Conservation (phyloP, 2,113 vertebrate species). For the Corynorhinus townsendii region DNA sequence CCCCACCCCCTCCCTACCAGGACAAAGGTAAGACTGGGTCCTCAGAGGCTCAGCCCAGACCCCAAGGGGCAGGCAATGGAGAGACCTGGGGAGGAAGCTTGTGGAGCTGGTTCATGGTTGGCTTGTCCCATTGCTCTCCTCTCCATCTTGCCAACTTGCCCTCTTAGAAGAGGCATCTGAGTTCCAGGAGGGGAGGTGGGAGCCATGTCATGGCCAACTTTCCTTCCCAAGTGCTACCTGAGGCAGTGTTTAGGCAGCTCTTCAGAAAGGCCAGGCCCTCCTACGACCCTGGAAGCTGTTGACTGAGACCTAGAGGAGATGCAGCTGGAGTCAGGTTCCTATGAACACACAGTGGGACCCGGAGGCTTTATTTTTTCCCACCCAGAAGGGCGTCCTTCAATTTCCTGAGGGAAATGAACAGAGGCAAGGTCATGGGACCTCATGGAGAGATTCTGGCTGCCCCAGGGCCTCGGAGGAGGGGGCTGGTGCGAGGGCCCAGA, state of each 20-base stretch:
- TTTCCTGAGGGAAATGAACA: not conserved
- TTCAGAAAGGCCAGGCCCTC: not conserved
- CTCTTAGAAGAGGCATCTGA: not conserved
- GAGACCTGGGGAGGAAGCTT: not conserved
- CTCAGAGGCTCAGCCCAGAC: not conserved
- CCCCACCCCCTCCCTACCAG: fast-evolving
- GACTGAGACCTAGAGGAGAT: not conserved
- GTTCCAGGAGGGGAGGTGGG: not conserved
- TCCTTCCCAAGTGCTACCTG: not conserved
- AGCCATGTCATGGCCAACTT: fast-evolving
- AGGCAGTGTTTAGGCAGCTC: not conserved
- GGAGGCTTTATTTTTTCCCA: not conserved
- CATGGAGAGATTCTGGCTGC: not conserved
- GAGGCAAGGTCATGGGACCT: not conserved
- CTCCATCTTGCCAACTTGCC: not conserved
- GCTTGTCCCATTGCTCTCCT: fast-evolving
- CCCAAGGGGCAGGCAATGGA: not conserved
- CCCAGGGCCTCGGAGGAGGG: not conserved
- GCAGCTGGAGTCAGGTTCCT: not conserved
- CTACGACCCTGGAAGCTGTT: not conserved
- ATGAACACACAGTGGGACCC: not conserved
- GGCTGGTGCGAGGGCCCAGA: not conserved
- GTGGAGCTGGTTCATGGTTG: fast-evolving
- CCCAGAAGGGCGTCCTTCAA: not conserved
- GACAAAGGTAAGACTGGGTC: not conserved